phyloP scores from a whole-genome alignment of 2,888 invertebrate species.

The Pyrochroa serraticornis region DNA sequence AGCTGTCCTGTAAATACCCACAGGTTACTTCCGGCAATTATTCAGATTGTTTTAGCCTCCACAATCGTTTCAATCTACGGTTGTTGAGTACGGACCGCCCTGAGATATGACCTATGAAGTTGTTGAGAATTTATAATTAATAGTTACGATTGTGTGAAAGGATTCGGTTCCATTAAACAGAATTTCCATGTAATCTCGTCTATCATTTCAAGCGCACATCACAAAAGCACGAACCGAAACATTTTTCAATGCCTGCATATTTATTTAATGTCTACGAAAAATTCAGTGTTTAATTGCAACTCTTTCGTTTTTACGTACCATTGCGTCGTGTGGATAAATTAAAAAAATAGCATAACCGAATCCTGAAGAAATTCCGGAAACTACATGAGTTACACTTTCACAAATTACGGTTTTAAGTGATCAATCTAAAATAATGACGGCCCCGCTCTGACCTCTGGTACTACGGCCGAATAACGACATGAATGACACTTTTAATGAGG shows the following conservation, averaged over 20 bases:
- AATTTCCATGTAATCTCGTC: conserved; percentile 13
- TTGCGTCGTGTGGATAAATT: background rate
- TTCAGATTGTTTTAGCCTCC: too few relatives aligned
- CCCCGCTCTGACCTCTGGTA: conserved; percentile 11
- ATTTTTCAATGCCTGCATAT: conserved; percentile 14
- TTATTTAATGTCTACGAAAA: conserved; percentile 14
- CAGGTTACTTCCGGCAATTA: too few relatives aligned
- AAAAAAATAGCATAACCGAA: conserved; percentile 1
- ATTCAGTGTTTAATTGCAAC: conserved; percentile 6
- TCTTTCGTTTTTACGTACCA: background rate
- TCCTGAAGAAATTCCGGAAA: too few relatives aligned
- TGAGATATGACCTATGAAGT: background rate
- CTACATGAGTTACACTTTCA: too few relatives aligned
- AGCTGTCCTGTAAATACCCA: too few relatives aligned
- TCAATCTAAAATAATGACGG: conserved; percentile 23
- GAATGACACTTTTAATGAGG: conserved; percentile 40
- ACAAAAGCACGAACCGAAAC: conserved; percentile 8
- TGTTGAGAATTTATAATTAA: conserved; percentile 4
- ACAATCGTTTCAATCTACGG: too few relatives aligned
- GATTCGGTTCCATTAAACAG: conserved; percentile 15
- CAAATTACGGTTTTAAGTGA: conserved; percentile 9
- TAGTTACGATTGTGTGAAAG: conserved; percentile 1
- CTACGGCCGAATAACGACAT: conserved; percentile 27
- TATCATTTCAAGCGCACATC: conserved; percentile 6
- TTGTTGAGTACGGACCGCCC: too few relatives aligned